These are phyloP conservation scores for Gonocerus acuteangulatus DNA, from an alignment of 2,888 invertebrate species.

Conservation along the genomic window DNA sequence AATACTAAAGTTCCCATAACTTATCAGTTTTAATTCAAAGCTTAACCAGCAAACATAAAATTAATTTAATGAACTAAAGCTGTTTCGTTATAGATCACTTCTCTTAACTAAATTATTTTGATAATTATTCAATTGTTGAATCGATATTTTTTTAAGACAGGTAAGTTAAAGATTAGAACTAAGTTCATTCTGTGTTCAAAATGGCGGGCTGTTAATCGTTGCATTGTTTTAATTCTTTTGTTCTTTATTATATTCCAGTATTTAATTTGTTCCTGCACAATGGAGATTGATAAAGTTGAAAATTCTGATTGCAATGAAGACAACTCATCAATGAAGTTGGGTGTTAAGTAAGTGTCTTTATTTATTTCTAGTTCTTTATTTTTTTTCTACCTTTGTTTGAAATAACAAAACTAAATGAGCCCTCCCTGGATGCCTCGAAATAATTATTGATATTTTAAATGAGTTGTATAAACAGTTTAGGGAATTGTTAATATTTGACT, in stretches of 20 bases:
- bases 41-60: too few relatives aligned
- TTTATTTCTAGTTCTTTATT: conserved; percentile 5
- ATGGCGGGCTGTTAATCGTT: conserved; percentile 30
- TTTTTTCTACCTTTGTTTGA: not conserved
- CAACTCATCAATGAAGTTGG: conserved; percentile 7
- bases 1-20: too few relatives aligned
- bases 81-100: too few relatives aligned
- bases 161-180: conserved; percentile 16
- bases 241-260: conserved; percentile 8
- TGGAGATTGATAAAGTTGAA: conserved; percentile 17
- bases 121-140: too few relatives aligned
- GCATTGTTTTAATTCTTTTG: conserved; percentile 25
- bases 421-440: too few relatives aligned
- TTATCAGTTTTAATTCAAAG: too few relatives aligned
- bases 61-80: too few relatives aligned
- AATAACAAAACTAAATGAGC: too few relatives aligned
- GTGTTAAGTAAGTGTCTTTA: conserved; percentile 15
- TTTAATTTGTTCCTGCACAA: not conserved
- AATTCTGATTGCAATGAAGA: conserved; percentile 10
- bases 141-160: not conserved
- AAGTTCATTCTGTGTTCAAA: conserved; percentile 27
- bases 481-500: too few relatives aligned
- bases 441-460: too few relatives aligned
- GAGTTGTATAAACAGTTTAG: too few relatives aligned
- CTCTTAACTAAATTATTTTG: too few relatives aligned